Evolutionary conservation across 2,797 vertebrate species (phyloP), one percentile per base, ranked within the genome.

Genomic region (Danionella dracula): DNA sequence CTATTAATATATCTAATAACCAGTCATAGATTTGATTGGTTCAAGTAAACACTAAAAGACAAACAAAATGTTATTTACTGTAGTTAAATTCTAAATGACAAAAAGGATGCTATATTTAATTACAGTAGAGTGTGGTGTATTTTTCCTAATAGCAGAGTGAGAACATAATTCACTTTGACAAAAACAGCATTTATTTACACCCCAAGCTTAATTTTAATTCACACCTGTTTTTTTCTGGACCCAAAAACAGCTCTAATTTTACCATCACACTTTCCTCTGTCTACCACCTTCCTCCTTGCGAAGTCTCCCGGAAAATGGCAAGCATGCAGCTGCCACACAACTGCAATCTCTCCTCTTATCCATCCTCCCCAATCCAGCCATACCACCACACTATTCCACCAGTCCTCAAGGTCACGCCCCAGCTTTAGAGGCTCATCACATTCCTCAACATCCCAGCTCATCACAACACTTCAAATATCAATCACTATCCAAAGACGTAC

Each of bases 401-500:
- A 64, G 57, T 49, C 8, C 56, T 55, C 32, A 74, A 71, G 78
- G 78, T 74, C 73, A 76, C 37, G 34, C 51, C 19, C 12, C 31
- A 41, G 42, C 44, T 37, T 57, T 12, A 15, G 21, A 58, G 69
- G 70, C 70, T 56, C 42, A 6, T 19, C 59, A 50, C 66, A 72
- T 70, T 73, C 59, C 50, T 34, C 57, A 59, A 60, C 59, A 46
- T 35, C 59, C 68, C 66, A 63, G 15, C 56, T 71, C 54, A 38
- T 48, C 63, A 17, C 72, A 57, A 58, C 68, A 58, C 66, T 71
- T 67, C 42, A 66, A 72, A 69, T 58, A 45, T 55, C 49, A 65
- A 42, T 65, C 41, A 73, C 66, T 56, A 75, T 54, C 20, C 61
- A 72, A 71, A 75, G 75, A 79, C 70, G 78, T 16, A 46, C 60